phyloP scores from a whole-genome alignment of 1,140 invertebrate genomes.

The Listronotus bonariensis region DNA sequence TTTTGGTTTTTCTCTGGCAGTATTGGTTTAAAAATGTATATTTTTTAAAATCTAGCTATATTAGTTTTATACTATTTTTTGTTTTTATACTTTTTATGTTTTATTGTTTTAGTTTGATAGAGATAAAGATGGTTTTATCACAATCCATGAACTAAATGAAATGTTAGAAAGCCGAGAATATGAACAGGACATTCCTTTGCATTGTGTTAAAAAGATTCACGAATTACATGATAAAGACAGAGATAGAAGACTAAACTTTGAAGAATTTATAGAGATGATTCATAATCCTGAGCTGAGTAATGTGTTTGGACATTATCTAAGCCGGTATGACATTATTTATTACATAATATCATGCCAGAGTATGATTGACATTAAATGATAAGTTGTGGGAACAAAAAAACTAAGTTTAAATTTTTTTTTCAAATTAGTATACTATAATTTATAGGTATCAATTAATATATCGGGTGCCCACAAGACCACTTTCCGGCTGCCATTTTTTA shows the following conservation, averaged over 20 bases:
- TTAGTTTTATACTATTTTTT: background rate
- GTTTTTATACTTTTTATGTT: constrained; percentile 37
- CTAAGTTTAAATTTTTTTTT: too few species aligned
- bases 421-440: constrained; percentile 6
- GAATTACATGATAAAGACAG: constrained; percentile 71
- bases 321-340: constrained; percentile 19
- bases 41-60: too few species aligned
- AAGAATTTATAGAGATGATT: constrained; percentile 82
- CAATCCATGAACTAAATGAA: constrained; percentile 68
- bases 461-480: too few species aligned
- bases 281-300: constrained; percentile 65
- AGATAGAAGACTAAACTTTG: constrained; percentile 74
- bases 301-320: constrained; percentile 60
- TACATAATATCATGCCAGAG: too few species aligned
- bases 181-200: constrained; percentile 72
- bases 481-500: too few species aligned
- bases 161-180: constrained; percentile 65
- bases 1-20: too few species aligned
- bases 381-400: too few species aligned
- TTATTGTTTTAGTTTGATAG: constrained; percentile 69
- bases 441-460: too few species aligned
- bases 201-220: constrained; percentile 73
- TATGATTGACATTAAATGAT: too few species aligned
- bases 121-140: constrained; percentile 75
- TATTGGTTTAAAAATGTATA: too few species aligned